Base-by-base conservation (phyloP, 1,140 invertebrate species). In the Drosophila fuyamai region DNA sequence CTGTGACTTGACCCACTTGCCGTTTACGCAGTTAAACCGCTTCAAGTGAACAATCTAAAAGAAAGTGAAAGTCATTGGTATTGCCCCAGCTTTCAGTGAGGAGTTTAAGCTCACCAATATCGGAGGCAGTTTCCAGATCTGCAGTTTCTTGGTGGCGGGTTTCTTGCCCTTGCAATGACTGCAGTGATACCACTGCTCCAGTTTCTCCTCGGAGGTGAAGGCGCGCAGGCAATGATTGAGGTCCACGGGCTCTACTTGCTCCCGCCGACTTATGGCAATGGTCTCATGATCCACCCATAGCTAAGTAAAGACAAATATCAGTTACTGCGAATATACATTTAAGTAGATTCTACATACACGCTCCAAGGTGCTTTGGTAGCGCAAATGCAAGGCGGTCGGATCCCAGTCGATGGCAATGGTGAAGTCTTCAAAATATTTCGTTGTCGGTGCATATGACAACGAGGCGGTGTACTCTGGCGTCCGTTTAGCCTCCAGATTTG, bases 1-100 rank as follows among this genome's bases (percentile, higher is more conserved):
- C 88, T 97, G 96, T 0, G 97, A 98, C 91, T 98, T 98, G n/a
- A 98, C 96, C 97, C 97, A 98, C 89, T 97, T 96, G 82, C 95
- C 96, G 92, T 97, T 96, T 7, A 97, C 95, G 85, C 95, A 97
- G 92, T 98, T 97, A 92, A 98, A 98, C 32, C 97, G 94, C 91
- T 98, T 98, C 57, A 98, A 92, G 90, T 98, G 97, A 8, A 98
- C 95, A 86, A 98, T 97, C 97, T 97, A 92, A 14, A 47, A 29
- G 14, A 9, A 9, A 29, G 1, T 7, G 13, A 35, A 32, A 0
- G 1, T 44, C 40, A 43, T 36, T 41, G 3, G 8, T 0, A 32
- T 23, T 10, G 7, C 1, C 43, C 9, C n/a, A 2, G 18, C 4
- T 4, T 29, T 35, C 0, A 18, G 1, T 16, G 6, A 38, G 5